Percentiles rank a stretch among this genome's conserved stretches.
These are phyloP conservation scores for Eubucco bourcierii DNA, from an alignment of 2,113 vertebrate genomes.

Conservation along the genomic window DNA sequence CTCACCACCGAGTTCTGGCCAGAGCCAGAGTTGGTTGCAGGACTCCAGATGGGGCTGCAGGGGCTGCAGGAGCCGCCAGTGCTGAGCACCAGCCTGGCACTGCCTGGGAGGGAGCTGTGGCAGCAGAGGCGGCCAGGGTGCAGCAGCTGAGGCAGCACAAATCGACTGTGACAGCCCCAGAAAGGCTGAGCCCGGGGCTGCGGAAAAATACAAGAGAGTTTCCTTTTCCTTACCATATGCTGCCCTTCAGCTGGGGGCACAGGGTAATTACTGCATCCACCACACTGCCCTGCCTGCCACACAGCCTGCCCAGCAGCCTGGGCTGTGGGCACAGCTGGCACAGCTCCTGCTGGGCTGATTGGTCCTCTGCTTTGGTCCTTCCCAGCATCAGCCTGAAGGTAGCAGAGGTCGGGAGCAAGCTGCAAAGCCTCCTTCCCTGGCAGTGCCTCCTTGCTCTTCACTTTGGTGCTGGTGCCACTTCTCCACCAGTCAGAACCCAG, in stretches of 20 bases:
- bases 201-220: slow-evolving; percentile 65
- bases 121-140: slow-evolving; percentile 16
- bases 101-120: neutral
- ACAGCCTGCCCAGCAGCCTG: neutral
- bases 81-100: neutral
- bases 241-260: slow-evolving; percentile 75
- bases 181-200: slow-evolving; percentile 72
- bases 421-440: neutral
- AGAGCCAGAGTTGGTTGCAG: rapidly evolving
- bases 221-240: slow-evolving; percentile 78
- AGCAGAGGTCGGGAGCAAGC: neutral
- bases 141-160: slow-evolving; percentile 77
- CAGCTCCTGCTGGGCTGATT: rapidly evolving
- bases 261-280: slow-evolving; percentile 68
- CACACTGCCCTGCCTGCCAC: slow-evolving; percentile 56
- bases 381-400: neutral
- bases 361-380: neutral
- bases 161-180: slow-evolving; percentile 79
- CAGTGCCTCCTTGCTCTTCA: rapidly evolving
- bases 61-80: neutral
- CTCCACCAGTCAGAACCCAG: neutral
- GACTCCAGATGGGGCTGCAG: neutral
- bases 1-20: rapidly evolving
- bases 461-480: rapidly evolving
- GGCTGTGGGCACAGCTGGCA: neutral